Evolutionary conservation across 2,888 invertebrate genomes (phyloP), one percentile per base, ranked within the genome.

Genomic region (Acleris laterana): DNA sequence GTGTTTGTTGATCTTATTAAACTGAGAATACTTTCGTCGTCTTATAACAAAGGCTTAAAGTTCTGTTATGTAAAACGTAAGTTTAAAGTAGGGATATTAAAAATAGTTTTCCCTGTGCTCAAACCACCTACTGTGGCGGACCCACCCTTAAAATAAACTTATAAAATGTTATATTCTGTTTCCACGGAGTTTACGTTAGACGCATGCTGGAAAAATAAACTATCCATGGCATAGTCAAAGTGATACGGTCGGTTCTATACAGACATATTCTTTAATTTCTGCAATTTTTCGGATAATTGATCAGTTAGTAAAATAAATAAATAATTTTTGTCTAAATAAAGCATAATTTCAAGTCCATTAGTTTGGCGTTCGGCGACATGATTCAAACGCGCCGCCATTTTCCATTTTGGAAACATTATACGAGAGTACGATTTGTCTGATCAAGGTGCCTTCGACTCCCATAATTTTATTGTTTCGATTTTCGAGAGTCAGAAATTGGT

Each of bases 71-170:
- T 44, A 63, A 56, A 55, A 32, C 55, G 51, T 7, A 19, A 62
- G 51, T 62, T 66, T 51, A 32, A 65, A 65, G 60, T 60, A 61
- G 17, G n/a, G 61, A 66, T 66, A 66, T 66, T 66, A 66, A 62
- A 66, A 66, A 66, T 66, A 57, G 66, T 66, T 66, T 62, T 25
- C 28, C 61, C 44, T 22, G 48, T n/a, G 55, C 50, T 38, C 9
- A 56, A 50, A 28, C 13, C 19, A 55, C 5, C 46, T 25, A 25
- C 56, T 11, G 19, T 3, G 25, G 25, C 20, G 25, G 25, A 6
- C 16, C 28, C 32, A 32, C 28, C 49, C 20, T 49, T 49, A 49
- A 49, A 49, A 20, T 13, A 5, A 20, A 49, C n/a, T 49, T 17
- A 17, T 49, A 20, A 49, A 49, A 9, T 20, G 20, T 11, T 20